These are phyloP conservation scores for Poeciliopsis presidionis DNA, from an alignment of 2,797 vertebrate species.

Conservation along the genomic window DNA sequence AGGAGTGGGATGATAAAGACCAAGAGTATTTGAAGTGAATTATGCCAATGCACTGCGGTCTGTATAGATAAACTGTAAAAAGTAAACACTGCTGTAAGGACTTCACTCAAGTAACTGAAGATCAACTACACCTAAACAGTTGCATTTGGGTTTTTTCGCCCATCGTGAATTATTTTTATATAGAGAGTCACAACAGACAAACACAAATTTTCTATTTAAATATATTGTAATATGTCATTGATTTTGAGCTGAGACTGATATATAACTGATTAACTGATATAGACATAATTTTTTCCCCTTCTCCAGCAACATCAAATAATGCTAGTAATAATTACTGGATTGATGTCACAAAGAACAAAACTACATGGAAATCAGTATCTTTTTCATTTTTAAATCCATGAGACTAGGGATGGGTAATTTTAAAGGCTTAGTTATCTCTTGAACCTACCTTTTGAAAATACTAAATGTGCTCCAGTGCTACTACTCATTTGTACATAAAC, in stretches of 20 bases:
- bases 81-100: neutral
- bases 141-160: neutral
- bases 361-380: neutral
- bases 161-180: neutral
- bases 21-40: slow-evolving; percentile 49
- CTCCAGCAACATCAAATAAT: neutral
- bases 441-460: neutral
- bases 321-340: neutral
- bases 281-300: neutral
- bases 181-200: neutral
- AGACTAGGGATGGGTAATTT: neutral
- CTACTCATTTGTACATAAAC: neutral
- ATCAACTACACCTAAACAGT: neutral
- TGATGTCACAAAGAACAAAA: neutral
- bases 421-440: neutral
- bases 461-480: neutral
- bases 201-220: neutral
- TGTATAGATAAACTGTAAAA: slow-evolving; percentile 17
- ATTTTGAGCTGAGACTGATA: neutral
- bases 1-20: slow-evolving; percentile 56
- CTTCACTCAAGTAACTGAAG: neutral
- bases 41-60: slow-evolving; percentile 34
- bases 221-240: neutral
- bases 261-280: neutral
- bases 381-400: neutral